Conservation (phyloP, 2,797 vertebrate species). For the Mus caroli region DNA sequence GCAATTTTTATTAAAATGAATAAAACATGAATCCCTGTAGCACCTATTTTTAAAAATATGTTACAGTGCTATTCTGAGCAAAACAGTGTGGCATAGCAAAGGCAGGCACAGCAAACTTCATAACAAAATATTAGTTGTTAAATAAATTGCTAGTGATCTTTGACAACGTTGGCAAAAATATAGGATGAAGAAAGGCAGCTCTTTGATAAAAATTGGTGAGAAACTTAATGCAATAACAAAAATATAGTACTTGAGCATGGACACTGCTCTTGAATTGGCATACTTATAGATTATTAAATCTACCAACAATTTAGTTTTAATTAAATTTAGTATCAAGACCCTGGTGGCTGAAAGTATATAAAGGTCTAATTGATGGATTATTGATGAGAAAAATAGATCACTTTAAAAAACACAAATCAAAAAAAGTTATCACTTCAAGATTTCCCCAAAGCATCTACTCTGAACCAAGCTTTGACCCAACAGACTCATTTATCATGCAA, state of each 20-base stretch:
- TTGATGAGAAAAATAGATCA: slow-evolving; percentile 63
- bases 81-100: neutral
- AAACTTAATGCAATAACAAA: neutral
- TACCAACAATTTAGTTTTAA: slow-evolving; percentile 32
- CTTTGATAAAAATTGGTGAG: neutral
- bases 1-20: neutral
- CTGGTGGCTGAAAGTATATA: slow-evolving; percentile 46
- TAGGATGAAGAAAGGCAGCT: neutral
- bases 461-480: slow-evolving; percentile 79
- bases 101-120: neutral
- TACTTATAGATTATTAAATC: slow-evolving; percentile 28
- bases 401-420: slow-evolving; percentile 74
- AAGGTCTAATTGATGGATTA: slow-evolving; percentile 72
- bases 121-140: neutral
- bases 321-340: slow-evolving; percentile 46
- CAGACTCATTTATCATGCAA: slow-evolving; percentile 80
- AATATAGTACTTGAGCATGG: neutral
- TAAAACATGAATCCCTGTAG: neutral
- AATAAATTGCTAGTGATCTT: neutral
- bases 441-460: slow-evolving; percentile 67
- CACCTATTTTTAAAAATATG: neutral
- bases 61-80: neutral
- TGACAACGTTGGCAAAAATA: neutral
- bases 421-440: slow-evolving; percentile 73
- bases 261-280: neutral